Evolutionary conservation across 2,113 vertebrate genomes (phyloP).

Genomic region (Cebidichthys violaceus): DNA sequence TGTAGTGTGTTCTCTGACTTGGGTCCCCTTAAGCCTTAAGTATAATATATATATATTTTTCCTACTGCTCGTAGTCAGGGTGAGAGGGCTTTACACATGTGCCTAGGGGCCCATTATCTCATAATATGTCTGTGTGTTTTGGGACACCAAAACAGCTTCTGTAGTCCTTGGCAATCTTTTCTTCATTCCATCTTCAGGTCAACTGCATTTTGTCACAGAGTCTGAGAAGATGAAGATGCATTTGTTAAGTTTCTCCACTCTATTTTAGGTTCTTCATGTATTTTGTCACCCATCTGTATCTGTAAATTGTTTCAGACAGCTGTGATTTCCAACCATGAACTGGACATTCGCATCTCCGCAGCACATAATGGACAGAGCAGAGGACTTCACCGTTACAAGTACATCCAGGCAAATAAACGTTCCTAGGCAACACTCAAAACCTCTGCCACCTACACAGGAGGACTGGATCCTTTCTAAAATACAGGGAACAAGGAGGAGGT

Average conservation of each 20-base stretch:
- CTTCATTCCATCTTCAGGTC: too few species aligned
- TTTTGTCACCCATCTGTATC: neutral
- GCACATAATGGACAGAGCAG: neutral
- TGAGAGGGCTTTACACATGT: neutral
- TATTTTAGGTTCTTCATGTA: neutral
- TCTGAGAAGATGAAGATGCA: neutral
- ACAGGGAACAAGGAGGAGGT: conserved; percentile 5
- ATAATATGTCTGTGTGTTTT: neutral
- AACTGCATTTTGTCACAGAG: neutral
- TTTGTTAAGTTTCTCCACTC: neutral
- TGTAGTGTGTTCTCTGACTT: neutral
- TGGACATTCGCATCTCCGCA: neutral
- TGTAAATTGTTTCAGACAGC: neutral
- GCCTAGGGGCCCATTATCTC: neutral
- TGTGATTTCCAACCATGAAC: neutral
- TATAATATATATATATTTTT: neutral
- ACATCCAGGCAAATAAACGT: neutral
- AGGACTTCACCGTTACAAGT: neutral
- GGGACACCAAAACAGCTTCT: neutral
- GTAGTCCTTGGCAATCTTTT: neutral
- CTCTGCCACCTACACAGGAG: neutral
- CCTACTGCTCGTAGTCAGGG: neutral
- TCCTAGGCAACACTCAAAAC: neutral
- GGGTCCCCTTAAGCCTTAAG: too few species aligned
- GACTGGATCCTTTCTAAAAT: neutral